Conservation (phyloP, 1,140 invertebrate genomes). For the Homarus americanus region DNA sequence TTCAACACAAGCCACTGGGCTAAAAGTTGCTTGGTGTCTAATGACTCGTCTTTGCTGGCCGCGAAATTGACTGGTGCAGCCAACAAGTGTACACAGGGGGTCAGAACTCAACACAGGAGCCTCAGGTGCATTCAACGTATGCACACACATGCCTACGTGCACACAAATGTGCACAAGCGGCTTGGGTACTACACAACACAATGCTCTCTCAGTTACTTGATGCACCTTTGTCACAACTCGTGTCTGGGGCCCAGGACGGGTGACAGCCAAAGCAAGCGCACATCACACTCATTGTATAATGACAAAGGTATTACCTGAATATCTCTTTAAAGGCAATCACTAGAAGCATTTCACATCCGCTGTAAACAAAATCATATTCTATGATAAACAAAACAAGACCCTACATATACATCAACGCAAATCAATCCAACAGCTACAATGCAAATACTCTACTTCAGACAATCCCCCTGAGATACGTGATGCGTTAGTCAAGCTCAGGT, state of each 20-base stretch:
- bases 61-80: slow-evolving; percentile 64
- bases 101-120: slow-evolving; percentile 68
- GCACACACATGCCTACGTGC: slow-evolving; percentile 48
- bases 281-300: slow-evolving; percentile 24
- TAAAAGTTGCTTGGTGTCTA: slow-evolving; percentile 33
- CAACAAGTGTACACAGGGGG: slow-evolving; percentile 59
- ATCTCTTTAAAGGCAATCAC: slow-evolving; percentile 35
- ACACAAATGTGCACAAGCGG: slow-evolving; percentile 33
- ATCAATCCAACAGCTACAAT: slow-evolving; percentile 63
- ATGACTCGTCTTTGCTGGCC: slow-evolving; percentile 44
- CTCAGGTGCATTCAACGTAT: slow-evolving; percentile 46
- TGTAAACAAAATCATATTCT: slow-evolving; percentile 58
- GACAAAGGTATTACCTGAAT: slow-evolving; percentile 33
- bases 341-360: slow-evolving; percentile 53
- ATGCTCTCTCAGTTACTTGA: slow-evolving; percentile 42
- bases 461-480: slow-evolving; percentile 53
- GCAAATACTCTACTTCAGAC: slow-evolving; percentile 53
- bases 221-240: slow-evolving; percentile 58
- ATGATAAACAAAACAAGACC: slow-evolving; percentile 54
- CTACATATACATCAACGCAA: slow-evolving; percentile 60
- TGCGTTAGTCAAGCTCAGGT: slow-evolving; percentile 39
- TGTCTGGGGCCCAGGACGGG: slow-evolving; percentile 63
- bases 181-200: slow-evolving; percentile 45
- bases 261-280: slow-evolving; percentile 22
- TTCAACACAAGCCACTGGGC: slow-evolving; percentile 42